Evolutionary conservation across 2,888 invertebrate species (phyloP), one percentile per base, ranked within the genome.

Genomic region (Biston betularia): DNA sequence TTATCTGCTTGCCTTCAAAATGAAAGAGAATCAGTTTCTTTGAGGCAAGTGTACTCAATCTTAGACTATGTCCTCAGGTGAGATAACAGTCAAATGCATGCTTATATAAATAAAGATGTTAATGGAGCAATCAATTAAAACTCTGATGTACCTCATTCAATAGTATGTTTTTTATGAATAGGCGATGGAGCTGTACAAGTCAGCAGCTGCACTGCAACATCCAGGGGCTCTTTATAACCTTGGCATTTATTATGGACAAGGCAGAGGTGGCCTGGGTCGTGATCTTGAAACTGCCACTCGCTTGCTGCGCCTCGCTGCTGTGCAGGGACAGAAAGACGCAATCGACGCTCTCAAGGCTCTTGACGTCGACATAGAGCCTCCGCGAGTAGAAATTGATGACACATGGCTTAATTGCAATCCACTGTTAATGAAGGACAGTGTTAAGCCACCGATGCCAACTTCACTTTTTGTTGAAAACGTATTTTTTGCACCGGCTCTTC

Each of bases 221-320:
- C 92, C 95, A 2, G 94, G 94, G 69, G 96, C 96, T 0, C 92
- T 95, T 76, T 96, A 96, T 81, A 97, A 96, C 81, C 91, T 97
- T 59, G 96, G 96, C 3, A 93, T 96, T 55, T 95, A 95, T 78
- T 94, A 96, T 81, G 95, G 95, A 1, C 95, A 95, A 79, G 96
- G 96, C 0, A 87, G 94, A 70, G 96, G 95, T 12, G 96, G 95
- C 0, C 85, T 96, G 0, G 75, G 87, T 7, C 82, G 89, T 12
- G 93, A 95, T 78, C 79, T 84, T 7, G 81, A 85, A n/a, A 93
- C 85, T 15, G 96, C 96, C 1, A 87, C 88, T 1, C 86, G 94
- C 14, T 81, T 94, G 53, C 87, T 95, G 49, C 94, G 95, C 50
- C 83, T 90, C 42, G 94, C 94, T 48, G 96, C 96, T 3, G 94